Evolutionary conservation across 1,140 invertebrate genomes (phyloP).

Genomic region (Hylaeus volcanicus): DNA sequence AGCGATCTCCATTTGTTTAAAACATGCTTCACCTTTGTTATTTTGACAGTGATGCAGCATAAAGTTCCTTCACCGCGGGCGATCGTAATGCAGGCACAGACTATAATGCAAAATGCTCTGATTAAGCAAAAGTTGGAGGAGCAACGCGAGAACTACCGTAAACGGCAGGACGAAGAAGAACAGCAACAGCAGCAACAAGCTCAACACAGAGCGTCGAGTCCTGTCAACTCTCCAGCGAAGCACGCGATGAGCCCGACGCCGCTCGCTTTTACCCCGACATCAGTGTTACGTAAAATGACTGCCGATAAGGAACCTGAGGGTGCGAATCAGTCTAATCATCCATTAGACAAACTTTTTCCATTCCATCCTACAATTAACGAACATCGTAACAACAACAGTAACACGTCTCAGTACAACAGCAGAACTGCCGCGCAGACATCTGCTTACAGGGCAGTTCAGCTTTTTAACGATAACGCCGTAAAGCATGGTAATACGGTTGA

Average conservation of each 20-base stretch:
- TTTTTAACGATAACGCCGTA: slow-evolving; percentile 39
- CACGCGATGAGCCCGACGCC: slow-evolving; percentile 82
- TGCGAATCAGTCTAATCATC: slow-evolving; percentile 71
- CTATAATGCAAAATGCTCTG: slow-evolving; percentile 90
- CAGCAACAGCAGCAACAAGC: slow-evolving; percentile 77
- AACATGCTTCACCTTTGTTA: slow-evolving; percentile 31
- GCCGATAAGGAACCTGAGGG: slow-evolving; percentile 89
- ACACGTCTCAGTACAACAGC: slow-evolving; percentile 1
- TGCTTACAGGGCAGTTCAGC: slow-evolving; percentile 16
- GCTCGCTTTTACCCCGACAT: slow-evolving; percentile 93
- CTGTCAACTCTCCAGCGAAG: slow-evolving; percentile 76
- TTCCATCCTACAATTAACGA: slow-evolving; percentile 20
- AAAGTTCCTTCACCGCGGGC: slow-evolving; percentile 91
- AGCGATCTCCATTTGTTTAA: not conserved
- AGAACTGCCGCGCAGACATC: not conserved
- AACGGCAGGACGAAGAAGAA: slow-evolving; percentile 86
- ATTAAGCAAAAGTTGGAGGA: slow-evolving; percentile 93
- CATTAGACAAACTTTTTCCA: slow-evolving; percentile 59
- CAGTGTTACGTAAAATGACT: slow-evolving; percentile 95
- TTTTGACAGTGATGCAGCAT: slow-evolving; percentile 82
- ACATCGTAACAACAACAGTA: slow-evolving; percentile 35
- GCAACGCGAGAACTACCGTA: slow-evolving; percentile 89
- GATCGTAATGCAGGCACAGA: slow-evolving; percentile 90
- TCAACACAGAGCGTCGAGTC: slow-evolving; percentile 74
- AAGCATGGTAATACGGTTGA: slow-evolving; percentile 24